These are phyloP conservation scores for Tillus elongatus DNA, from an alignment of 2,888 invertebrate species.

Conservation along the genomic window DNA sequence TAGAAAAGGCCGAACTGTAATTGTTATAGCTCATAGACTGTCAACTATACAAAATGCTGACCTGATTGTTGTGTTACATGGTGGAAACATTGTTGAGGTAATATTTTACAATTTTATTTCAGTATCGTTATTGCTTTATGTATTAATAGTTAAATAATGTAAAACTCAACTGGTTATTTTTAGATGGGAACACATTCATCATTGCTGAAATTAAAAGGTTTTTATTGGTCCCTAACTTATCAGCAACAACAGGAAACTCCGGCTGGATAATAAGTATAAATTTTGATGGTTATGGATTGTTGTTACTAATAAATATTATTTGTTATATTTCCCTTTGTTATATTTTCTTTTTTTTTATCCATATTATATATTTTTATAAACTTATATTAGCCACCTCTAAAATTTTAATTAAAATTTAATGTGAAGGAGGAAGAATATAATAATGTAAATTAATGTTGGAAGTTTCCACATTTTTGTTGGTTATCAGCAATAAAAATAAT, in stretches of 20 bases:
- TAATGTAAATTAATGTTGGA: too few relatives aligned
- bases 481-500: too few relatives aligned
- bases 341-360: too few relatives aligned
- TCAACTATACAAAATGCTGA: conserved; percentile 89
- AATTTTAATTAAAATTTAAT: too few relatives aligned
- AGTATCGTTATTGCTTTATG: conserved; percentile 11
- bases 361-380: too few relatives aligned
- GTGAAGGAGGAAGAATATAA: too few relatives aligned
- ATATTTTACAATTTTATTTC: too few relatives aligned
- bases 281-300: too few relatives aligned
- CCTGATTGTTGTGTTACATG: conserved; percentile 79
- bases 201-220: conserved; percentile 66
- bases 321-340: too few relatives aligned
- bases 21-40: conserved; percentile 91
- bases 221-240: conserved; percentile 77
- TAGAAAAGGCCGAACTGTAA: conserved; percentile 74
- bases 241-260: conserved; percentile 48
- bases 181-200: conserved; percentile 79
- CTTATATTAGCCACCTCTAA: too few relatives aligned
- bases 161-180: conserved; percentile 27
- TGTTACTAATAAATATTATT: too few relatives aligned
- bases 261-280: conserved; percentile 22
- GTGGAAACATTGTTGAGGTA: conserved; percentile 78
- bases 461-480: too few relatives aligned
- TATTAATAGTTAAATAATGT: conserved; percentile 23